Evolutionary conservation across 2,888 invertebrate genomes (phyloP).

Genomic region (Netelia virgata): DNA sequence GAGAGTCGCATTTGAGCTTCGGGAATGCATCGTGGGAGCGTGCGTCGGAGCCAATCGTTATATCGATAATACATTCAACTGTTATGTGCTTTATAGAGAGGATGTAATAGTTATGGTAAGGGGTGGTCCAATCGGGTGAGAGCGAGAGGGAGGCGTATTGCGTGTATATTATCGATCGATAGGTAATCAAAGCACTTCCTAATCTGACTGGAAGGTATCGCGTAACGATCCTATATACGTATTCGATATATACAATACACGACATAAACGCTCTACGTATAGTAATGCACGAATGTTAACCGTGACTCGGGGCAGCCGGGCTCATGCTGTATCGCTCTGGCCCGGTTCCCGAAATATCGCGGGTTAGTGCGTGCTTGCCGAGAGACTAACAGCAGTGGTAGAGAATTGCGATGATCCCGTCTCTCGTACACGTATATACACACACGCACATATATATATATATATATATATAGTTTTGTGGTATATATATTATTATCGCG

Average conservation of each 20-base stretch:
- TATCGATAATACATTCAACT: slow-evolving; percentile 31
- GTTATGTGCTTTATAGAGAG: not conserved
- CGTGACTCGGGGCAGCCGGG: not conserved
- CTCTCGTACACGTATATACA: slow-evolving; percentile 16
- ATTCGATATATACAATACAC: slow-evolving; percentile 34
- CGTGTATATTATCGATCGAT: slow-evolving; percentile 67
- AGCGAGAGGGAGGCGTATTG: slow-evolving; percentile 27
- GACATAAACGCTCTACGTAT: slow-evolving; percentile 45
- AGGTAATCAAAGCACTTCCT: slow-evolving; percentile 68
- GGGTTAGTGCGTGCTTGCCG: slow-evolving; percentile 43
- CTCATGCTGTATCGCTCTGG: slow-evolving; percentile 1
- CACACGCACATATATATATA: not conserved
- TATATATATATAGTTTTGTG: not conserved
- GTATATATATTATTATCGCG: slow-evolving; percentile 39
- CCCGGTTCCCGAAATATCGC: slow-evolving; percentile 58
- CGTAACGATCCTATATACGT: slow-evolving; percentile 58
- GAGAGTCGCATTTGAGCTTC: not conserved
- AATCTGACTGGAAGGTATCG: slow-evolving; percentile 67
- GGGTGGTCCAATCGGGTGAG: not conserved
- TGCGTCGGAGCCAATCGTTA: slow-evolving; percentile 56
- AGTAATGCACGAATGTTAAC: not conserved
- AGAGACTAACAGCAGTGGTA: slow-evolving; percentile 35
- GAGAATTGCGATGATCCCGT: slow-evolving; percentile 45
- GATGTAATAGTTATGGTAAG: not conserved
- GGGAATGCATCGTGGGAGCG: slow-evolving; percentile 44